phyloP scores from a whole-genome alignment of 2,797 vertebrate species.

The Myotis planiceps region DNA sequence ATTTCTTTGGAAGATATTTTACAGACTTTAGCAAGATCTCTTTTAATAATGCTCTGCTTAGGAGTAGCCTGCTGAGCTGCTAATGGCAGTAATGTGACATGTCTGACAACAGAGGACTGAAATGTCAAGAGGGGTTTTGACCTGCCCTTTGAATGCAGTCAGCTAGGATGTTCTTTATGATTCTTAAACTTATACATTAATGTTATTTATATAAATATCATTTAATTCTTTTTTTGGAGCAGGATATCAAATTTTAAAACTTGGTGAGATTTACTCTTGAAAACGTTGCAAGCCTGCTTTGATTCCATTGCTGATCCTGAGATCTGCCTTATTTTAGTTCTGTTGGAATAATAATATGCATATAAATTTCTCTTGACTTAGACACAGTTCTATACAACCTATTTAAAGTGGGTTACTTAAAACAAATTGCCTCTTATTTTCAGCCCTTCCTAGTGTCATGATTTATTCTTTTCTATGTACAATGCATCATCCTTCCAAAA shows the following conservation, averaged over 20 bases:
- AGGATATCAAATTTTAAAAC: neutral
- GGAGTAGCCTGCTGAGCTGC: conserved; percentile 27
- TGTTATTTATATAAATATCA: neutral
- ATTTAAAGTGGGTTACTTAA: neutral
- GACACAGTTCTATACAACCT: neutral
- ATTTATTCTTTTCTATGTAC: neutral
- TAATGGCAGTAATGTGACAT: conserved; percentile 56
- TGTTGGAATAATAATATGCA: neutral
- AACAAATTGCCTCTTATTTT: conserved; percentile 9
- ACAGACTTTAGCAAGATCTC: neutral
- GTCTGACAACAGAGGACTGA: neutral
- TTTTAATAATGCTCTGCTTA: conserved; percentile 23
- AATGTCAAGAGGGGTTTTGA: conserved; percentile 28
- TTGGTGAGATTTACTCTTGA: neutral
- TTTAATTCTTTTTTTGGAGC: neutral
- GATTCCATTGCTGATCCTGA: neutral
- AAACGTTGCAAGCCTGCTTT: neutral
- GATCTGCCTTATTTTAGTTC: neutral
- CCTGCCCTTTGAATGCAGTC: neutral
- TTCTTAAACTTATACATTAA: neutral
- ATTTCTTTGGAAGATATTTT: conserved; percentile 45
- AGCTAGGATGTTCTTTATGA: neutral
- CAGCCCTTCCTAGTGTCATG: neutral
- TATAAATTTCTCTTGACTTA: conserved; percentile 5
- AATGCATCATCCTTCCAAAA: neutral